Percentiles rank a stretch among this genome's conserved stretches.
Evolutionary conservation across 2,113 vertebrate species (phyloP).

Genomic region (Callipepla squamata): DNA sequence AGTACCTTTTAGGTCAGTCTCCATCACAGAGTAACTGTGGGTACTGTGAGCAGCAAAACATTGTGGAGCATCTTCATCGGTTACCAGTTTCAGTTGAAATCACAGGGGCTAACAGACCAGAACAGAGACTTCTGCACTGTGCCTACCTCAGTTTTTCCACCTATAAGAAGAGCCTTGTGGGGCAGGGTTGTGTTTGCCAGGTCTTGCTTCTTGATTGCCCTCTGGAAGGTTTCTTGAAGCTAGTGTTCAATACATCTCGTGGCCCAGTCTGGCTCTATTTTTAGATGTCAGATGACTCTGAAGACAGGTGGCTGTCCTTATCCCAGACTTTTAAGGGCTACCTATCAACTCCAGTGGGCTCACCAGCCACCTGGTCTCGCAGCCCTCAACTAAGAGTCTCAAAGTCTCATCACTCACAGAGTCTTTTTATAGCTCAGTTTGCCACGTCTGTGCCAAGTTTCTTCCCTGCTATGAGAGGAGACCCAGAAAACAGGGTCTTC

Average conservation of each 20-base stretch:
- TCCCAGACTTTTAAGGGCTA: background rate
- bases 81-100: background rate
- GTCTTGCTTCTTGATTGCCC: background rate
- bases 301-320: background rate
- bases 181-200: background rate
- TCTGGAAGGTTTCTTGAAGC: background rate
- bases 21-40: background rate
- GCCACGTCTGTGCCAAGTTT: background rate
- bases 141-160: background rate
- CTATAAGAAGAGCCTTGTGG: background rate
- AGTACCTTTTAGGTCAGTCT: background rate
- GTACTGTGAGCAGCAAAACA: background rate
- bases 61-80: accelerated
- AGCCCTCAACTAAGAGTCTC: background rate
- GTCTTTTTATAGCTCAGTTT: background rate
- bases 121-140: background rate
- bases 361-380: background rate
- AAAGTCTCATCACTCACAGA: background rate
- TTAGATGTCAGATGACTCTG: background rate
- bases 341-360: background rate
- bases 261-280: background rate
- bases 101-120: background rate
- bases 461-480: background rate
- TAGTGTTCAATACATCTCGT: background rate
- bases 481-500: background rate